Evolutionary conservation across 2,888 invertebrate species (phyloP).

Genomic region (Panzeria rudis): DNA sequence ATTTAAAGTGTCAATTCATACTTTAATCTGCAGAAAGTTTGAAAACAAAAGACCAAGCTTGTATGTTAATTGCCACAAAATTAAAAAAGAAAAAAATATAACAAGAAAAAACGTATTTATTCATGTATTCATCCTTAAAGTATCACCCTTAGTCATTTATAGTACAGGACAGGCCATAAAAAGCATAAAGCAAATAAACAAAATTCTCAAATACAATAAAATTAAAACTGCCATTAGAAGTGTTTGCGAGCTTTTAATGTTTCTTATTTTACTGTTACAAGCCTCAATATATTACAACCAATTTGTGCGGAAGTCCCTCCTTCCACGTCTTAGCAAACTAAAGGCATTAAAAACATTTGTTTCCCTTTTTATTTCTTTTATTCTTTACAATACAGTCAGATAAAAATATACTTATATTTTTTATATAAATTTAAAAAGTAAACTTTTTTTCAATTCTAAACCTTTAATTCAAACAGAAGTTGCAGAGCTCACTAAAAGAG

Average conservation of each 20-base stretch:
- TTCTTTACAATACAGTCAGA: not conserved
- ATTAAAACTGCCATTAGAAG: not conserved
- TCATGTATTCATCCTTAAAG: not conserved
- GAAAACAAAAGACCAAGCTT: not conserved
- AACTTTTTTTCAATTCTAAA: not conserved
- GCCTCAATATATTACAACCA: not conserved
- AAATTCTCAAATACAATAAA: not conserved
- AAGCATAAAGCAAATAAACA: not conserved
- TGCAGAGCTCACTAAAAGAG: not conserved
- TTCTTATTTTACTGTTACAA: not conserved
- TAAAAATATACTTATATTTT: not conserved
- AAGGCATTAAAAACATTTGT: conserved; percentile 8
- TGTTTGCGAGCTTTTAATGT: not conserved
- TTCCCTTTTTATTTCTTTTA: not conserved
- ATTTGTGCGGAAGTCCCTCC: not conserved
- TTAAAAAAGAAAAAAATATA: not conserved
- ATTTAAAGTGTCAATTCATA: not conserved
- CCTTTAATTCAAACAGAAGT: not conserved
- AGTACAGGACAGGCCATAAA: not conserved
- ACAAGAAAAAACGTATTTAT: not conserved
- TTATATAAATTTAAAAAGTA: not conserved
- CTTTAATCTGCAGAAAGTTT: not conserved
- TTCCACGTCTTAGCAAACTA: not conserved
- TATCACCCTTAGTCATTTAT: not conserved
- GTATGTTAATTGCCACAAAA: not conserved